A percentile compares a stretch with the other conserved stretches of the same genome.
Evolutionary conservation across 1,140 invertebrate species (phyloP).

Genomic region (Akabosia matsudoensis): DNA sequence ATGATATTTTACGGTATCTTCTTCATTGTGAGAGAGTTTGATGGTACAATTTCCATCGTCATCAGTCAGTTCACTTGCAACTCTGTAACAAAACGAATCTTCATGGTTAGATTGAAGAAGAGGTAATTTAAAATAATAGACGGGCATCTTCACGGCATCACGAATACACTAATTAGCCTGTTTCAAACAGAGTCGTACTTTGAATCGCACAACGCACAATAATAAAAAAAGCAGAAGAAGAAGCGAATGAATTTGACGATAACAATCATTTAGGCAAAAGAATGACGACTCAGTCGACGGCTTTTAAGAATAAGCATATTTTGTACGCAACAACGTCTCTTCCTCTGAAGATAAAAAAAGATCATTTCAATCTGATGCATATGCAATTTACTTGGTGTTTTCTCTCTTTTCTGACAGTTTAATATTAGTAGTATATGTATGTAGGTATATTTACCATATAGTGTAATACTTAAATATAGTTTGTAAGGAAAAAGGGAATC

Average conservation of each 20-base stretch:
- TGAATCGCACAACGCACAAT: not conserved
- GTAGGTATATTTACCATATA: not conserved
- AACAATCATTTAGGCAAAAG: not conserved
- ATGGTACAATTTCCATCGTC: not conserved
- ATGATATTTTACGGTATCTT: not conserved
- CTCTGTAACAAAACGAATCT: not conserved
- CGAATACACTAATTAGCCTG: slow-evolving; percentile 44
- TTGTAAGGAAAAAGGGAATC: not conserved
- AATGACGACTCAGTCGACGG: not conserved
- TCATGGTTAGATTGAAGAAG: not conserved
- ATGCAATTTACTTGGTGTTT: slow-evolving; percentile 20
- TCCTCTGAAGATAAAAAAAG: not conserved
- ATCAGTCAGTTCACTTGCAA: not conserved
- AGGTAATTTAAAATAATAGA: not conserved
- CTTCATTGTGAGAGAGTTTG: not conserved
- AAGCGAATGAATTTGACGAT: slow-evolving; percentile 18
- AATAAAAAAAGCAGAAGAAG: slow-evolving; percentile 12
- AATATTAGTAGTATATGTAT: not conserved
- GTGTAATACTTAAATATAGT: not conserved
- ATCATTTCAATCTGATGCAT: slow-evolving; percentile 18
- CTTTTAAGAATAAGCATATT: not conserved
- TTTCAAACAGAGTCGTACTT: slow-evolving; percentile 16
- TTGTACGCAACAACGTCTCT: not conserved
- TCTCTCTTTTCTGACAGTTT: not conserved
- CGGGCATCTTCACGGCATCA: slow-evolving; percentile 40